These are phyloP conservation scores for Pygmarrhopalites habei DNA, from an alignment of 1,140 invertebrate species.

Conservation along the genomic window DNA sequence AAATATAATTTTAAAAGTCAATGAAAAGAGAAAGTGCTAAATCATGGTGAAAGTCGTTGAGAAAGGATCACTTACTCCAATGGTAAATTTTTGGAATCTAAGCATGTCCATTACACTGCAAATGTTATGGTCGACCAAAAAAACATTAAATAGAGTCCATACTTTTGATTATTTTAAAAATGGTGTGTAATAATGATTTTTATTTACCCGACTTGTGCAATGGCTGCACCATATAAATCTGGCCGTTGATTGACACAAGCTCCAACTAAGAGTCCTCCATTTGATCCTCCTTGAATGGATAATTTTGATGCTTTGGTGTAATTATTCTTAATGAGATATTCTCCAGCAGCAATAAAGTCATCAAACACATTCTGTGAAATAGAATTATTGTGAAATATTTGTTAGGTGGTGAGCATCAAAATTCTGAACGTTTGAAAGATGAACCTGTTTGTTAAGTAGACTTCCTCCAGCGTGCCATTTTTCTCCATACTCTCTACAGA, in stretches of 20 bases:
- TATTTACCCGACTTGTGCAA: constrained; percentile 81
- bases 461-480: constrained; percentile 91
- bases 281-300: constrained; percentile 66
- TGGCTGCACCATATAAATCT: constrained; percentile 84
- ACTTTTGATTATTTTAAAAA: background rate
- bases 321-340: constrained; percentile 76
- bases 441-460: constrained; percentile 84
- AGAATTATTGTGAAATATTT: no score
- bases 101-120: constrained; percentile 92
- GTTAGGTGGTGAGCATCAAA: no score
- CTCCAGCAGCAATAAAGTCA: constrained; percentile 87
- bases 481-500: constrained; percentile 94
- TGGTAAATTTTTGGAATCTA: constrained; percentile 95
- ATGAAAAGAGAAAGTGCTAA: no score
- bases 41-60: no score
- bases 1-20: no score
- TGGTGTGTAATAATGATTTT: no score
- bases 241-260: constrained; percentile 90
- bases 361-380: constrained; percentile 96
- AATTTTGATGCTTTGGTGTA: constrained; percentile 70
- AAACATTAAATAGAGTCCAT: constrained; percentile 27
- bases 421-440: no score
- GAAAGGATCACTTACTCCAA: no score
- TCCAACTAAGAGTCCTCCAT: constrained; percentile 58
- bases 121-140: constrained; percentile 40